Evolutionary conservation across 2,113 vertebrate genomes (phyloP).

Genomic region (Heterochromis multidens): DNA sequence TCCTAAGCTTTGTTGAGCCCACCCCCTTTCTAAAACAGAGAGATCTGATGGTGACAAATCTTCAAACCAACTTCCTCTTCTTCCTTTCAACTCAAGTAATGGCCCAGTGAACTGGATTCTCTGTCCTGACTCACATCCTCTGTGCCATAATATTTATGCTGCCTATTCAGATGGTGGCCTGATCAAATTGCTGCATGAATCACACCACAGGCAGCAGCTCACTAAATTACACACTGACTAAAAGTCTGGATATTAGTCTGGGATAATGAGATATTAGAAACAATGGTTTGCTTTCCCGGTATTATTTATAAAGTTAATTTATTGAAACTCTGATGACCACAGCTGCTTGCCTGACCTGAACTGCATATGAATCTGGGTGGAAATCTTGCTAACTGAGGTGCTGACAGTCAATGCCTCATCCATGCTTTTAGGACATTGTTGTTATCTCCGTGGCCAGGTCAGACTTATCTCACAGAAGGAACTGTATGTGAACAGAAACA

Average conservation of each 20-base stretch:
- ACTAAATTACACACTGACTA: slow-evolving; percentile 53
- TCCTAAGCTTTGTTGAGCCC: slow-evolving; percentile 42
- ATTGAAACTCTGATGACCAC: neutral
- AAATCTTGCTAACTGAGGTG: slow-evolving; percentile 49
- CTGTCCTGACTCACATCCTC: slow-evolving; percentile 71
- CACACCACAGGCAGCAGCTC: slow-evolving; percentile 15
- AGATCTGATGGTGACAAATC: slow-evolving; percentile 67
- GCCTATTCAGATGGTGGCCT: slow-evolving; percentile 49
- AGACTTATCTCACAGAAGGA: slow-evolving; percentile 76
- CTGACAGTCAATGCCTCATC: slow-evolving; percentile 70
- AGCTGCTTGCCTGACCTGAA: neutral
- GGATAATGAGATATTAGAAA: neutral
- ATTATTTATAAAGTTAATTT: neutral
- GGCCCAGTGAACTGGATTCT: slow-evolving; percentile 47
- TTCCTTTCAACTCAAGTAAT: slow-evolving; percentile 59
- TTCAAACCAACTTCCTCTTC: slow-evolving; percentile 62
- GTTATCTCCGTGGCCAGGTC: slow-evolving; percentile 72
- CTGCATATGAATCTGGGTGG: slow-evolving; percentile 46
- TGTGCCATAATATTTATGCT: slow-evolving; percentile 63
- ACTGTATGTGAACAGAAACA: slow-evolving; percentile 82
- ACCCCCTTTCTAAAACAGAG: slow-evolving; percentile 41
- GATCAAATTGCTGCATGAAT: slow-evolving; percentile 50
- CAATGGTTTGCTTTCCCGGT: neutral
- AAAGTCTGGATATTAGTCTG: slow-evolving; percentile 53
- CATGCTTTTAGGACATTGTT: slow-evolving; percentile 68